phyloP scores from a whole-genome alignment of 2,113 vertebrate genomes.

The Halcyon senegalensis region DNA sequence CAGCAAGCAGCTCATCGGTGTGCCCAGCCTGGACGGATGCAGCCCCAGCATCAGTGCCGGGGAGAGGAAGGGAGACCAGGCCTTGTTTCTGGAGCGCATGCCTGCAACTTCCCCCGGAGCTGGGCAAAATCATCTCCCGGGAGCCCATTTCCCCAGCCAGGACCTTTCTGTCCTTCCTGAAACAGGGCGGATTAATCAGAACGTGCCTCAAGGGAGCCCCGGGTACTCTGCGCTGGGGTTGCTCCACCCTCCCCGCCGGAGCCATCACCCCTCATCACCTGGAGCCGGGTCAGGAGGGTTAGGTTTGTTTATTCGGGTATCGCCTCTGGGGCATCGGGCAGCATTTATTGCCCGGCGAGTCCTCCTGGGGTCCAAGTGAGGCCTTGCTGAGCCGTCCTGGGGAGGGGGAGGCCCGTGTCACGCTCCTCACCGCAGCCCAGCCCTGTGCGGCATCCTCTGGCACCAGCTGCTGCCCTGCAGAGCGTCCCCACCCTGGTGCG shows the following conservation, averaged over 20 bases:
- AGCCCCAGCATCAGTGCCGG: fast-evolving
- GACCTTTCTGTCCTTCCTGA: neutral
- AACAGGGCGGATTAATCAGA: neutral
- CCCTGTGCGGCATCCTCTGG: neutral
- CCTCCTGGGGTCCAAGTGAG: neutral
- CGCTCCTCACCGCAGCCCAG: neutral
- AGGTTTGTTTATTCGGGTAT: neutral
- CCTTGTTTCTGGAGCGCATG: neutral
- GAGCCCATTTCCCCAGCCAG: neutral
- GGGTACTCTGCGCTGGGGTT: fast-evolving
- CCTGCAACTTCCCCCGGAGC: neutral
- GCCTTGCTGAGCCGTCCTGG: fast-evolving
- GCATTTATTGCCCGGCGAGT: fast-evolving
- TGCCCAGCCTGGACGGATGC: neutral
- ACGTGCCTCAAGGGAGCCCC: fast-evolving
- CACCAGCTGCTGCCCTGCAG: fast-evolving
- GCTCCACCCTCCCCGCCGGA: neutral
- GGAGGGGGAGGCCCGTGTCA: too few species aligned
- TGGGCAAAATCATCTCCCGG: neutral
- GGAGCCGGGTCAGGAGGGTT: fast-evolving
- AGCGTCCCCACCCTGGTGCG: fast-evolving
- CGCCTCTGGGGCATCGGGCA: fast-evolving
- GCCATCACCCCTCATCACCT: fast-evolving
- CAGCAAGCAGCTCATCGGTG: neutral
- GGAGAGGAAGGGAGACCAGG: neutral